A percentile compares a stretch with the other conserved stretches of the same genome.
Evolutionary conservation across 2,113 vertebrate species (phyloP).

Genomic region (Fukomys damarensis): DNA sequence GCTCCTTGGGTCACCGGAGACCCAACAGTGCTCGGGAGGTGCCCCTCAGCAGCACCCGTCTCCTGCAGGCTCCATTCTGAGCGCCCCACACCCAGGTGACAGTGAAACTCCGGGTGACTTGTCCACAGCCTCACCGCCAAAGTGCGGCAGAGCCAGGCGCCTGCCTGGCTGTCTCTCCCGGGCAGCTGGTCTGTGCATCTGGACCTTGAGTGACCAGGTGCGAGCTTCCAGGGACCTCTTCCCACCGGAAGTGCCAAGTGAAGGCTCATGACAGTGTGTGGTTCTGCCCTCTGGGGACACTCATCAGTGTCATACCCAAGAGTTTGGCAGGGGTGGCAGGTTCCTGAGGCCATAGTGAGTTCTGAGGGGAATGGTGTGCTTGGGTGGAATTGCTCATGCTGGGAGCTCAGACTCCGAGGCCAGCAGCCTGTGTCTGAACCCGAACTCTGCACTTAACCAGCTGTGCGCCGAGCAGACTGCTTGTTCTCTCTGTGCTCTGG

Average conservation of each 20-base stretch:
- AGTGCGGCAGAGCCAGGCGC: neutral
- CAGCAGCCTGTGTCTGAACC: neutral
- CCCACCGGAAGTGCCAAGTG: neutral
- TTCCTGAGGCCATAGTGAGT: neutral
- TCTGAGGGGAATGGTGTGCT: accelerated
- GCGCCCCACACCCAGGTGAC: neutral
- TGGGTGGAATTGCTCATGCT: neutral
- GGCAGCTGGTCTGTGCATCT: neutral
- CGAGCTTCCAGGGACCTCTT: neutral
- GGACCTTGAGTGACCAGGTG: neutral
- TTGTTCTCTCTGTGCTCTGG: neutral
- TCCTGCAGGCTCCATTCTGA: accelerated
- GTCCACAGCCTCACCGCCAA: neutral
- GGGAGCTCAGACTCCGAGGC: neutral
- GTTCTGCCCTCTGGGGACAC: neutral
- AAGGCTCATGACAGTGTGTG: too few relatives aligned
- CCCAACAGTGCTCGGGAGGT: neutral
- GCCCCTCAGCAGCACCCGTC: neutral
- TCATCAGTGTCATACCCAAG: neutral
- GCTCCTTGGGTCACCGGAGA: accelerated
- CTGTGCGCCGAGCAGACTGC: neutral
- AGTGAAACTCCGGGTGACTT: neutral
- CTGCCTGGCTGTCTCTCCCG: neutral
- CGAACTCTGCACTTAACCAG: neutral
- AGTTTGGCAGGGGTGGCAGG: too few relatives aligned